A percentile compares a stretch with the other conserved stretches of the same genome.
These are phyloP conservation scores for Matsumyia berberina DNA, from an alignment of 2,888 invertebrate species.

Conservation along the genomic window DNA sequence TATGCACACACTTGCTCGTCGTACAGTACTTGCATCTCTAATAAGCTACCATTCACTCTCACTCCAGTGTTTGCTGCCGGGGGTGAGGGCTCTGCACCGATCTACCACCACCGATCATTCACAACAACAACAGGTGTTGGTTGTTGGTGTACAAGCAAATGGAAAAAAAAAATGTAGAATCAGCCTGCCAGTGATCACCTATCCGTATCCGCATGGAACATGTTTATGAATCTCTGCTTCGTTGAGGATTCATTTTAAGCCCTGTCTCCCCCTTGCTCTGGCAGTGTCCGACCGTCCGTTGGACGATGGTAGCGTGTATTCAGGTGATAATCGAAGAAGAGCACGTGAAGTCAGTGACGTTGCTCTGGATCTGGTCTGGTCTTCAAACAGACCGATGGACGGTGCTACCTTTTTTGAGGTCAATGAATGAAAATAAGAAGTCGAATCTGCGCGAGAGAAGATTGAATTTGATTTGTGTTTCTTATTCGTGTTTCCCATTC, in stretches of 20 bases:
- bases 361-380: slow-evolving; percentile 29
- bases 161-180: slow-evolving; percentile 17
- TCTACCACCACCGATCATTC: slow-evolving; percentile 5
- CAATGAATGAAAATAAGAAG: slow-evolving; percentile 71
- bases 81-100: slow-evolving; percentile 33
- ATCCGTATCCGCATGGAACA: slow-evolving; percentile 70
- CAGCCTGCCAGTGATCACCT: slow-evolving; percentile 62
- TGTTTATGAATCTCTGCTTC: slow-evolving; percentile 55
- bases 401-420: slow-evolving; percentile 53
- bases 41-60: slow-evolving; percentile 70
- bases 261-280: slow-evolving; percentile 8
- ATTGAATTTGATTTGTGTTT: slow-evolving; percentile 59
- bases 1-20: slow-evolving; percentile 40
- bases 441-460: slow-evolving; percentile 31
- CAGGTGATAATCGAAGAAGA: slow-evolving; percentile 48
- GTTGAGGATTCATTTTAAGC: slow-evolving; percentile 47
- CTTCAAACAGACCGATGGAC: slow-evolving; percentile 4
- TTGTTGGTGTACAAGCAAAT: slow-evolving; percentile 4
- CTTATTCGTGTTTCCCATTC: background rate
- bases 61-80: slow-evolving; percentile 32
- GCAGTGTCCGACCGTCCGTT: background rate
- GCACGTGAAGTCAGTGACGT: slow-evolving; percentile 57
- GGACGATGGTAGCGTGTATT: slow-evolving; percentile 39
- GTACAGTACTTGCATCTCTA: slow-evolving; percentile 57
- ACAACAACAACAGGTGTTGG: slow-evolving; percentile 41